Base-by-base conservation (phyloP, 2,797 vertebrate genomes). In the Amblyopsis hoosieri region DNA sequence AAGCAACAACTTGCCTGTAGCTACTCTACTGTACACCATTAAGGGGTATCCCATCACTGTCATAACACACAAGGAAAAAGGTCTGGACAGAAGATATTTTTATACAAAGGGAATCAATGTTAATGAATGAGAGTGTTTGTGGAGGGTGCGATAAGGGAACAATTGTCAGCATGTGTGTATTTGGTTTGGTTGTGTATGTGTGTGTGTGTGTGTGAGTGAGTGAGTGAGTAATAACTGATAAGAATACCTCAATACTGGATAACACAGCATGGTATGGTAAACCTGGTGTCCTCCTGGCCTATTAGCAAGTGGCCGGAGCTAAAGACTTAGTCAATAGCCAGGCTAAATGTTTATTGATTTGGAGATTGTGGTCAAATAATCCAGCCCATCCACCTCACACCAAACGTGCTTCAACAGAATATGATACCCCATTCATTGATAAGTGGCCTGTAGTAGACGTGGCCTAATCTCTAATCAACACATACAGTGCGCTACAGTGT, bases 31-130 rank as follows among this genome's bases (percentile, higher is more conserved):
- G 23, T 29, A 72, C 19, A 72, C 75, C 72, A 62, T 53, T 64
- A 55, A 69, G 60, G 71, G 57, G 60, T 57, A 69, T 77, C 71
- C 67, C 61, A 71, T 74, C 31, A 59, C 72, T 42, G 8, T 9
- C 33, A 3, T 14, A 15, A 14, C n/a, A 7, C n/a, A 13, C 1
- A 29, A 10, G 42, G 37, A 46, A 57, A 45, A 48, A 57, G 50
- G 62, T 13, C 42, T 60, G 71, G 61, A 66, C 46, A 50, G 29
- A 68, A 15, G 50, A 53, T 75, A 72, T 75, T 58, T 60, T 60
- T 61, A 67, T 83, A 78, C 66, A 78, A 78, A 78, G 63, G 70
- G 62, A 87, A 89, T 89, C 85, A 57, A 79, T 90, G 75, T 64
- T 76, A 84, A 84, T 85, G 75, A 88, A 85, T 74, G 57, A 53